Conservation (phyloP, 2,113 vertebrate species). For the Corythaixoides concolor region DNA sequence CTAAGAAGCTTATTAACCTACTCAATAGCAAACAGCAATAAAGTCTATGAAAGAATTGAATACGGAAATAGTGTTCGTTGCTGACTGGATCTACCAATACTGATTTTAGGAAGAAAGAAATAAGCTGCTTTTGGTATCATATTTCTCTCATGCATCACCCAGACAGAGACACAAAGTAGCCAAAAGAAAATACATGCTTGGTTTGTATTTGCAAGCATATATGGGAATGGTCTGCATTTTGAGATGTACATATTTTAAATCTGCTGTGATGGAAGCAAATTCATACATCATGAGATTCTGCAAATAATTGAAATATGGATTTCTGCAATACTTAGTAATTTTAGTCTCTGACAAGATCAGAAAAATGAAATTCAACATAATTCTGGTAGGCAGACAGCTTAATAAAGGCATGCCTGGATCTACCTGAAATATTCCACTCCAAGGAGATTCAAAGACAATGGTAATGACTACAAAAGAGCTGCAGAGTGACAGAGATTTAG, state of each 20-base stretch:
- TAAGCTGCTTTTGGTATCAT: background rate
- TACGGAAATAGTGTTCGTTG: background rate
- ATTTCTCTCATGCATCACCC: background rate
- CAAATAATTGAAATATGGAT: background rate
- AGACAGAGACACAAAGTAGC: background rate
- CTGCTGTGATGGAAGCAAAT: background rate
- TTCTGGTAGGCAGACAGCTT: background rate
- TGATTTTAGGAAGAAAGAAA: background rate
- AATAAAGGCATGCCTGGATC: background rate
- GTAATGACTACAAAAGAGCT: background rate
- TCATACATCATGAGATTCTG: background rate
- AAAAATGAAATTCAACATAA: background rate
- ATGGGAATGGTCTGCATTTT: background rate
- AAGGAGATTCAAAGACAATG: background rate
- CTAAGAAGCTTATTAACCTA: background rate
- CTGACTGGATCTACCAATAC: background rate
- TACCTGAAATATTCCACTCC: background rate
- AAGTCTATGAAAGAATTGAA: background rate
- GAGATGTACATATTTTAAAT: background rate
- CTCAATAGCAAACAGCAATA: background rate
- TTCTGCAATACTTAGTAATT: background rate
- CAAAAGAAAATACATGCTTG: background rate
- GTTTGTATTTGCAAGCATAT: background rate
- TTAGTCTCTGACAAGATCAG: background rate
- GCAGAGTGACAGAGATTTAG: background rate